Percentiles rank a stretch among this genome's conserved stretches.
Evolutionary conservation across 2,113 vertebrate species (phyloP).

Genomic region (Nerophis lumbriciformis): DNA sequence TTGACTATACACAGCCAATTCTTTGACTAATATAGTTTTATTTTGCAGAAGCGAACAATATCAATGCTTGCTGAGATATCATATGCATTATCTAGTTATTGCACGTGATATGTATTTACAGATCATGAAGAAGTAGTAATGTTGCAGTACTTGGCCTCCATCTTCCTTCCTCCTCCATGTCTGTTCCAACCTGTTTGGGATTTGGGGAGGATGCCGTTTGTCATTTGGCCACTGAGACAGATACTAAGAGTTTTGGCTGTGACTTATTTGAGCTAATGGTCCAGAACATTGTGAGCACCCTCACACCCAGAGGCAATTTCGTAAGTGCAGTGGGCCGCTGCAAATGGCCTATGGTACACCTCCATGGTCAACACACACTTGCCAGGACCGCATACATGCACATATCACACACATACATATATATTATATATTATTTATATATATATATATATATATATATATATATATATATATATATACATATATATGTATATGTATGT

Average conservation of each 20-base stretch:
- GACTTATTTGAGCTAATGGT: conserved; percentile 75
- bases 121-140: too few relatives aligned
- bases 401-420: neutral
- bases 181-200: conserved; percentile 37
- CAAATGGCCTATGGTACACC: conserved; percentile 67
- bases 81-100: too few relatives aligned
- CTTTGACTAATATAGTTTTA: too few relatives aligned
- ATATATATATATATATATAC: too few relatives aligned
- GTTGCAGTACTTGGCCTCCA: neutral
- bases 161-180: conserved; percentile 2
- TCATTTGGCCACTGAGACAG: conserved; percentile 68
- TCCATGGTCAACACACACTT: conserved; percentile 61
- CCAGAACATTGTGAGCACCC: conserved; percentile 72
- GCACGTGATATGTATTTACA: too few relatives aligned
- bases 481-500: too few relatives aligned
- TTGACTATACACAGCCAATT: too few relatives aligned
- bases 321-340: conserved; percentile 62
- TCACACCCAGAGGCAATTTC: conserved; percentile 71
- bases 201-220: conserved; percentile 67
- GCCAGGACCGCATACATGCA: conserved; percentile 33
- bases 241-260: conserved; percentile 71
- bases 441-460: too few relatives aligned
- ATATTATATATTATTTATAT: too few relatives aligned
- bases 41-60: too few relatives aligned
- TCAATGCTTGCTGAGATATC: too few relatives aligned